phyloP scores from a whole-genome alignment of 2,888 invertebrate genomes.

The Subacronicta megacephala region DNA sequence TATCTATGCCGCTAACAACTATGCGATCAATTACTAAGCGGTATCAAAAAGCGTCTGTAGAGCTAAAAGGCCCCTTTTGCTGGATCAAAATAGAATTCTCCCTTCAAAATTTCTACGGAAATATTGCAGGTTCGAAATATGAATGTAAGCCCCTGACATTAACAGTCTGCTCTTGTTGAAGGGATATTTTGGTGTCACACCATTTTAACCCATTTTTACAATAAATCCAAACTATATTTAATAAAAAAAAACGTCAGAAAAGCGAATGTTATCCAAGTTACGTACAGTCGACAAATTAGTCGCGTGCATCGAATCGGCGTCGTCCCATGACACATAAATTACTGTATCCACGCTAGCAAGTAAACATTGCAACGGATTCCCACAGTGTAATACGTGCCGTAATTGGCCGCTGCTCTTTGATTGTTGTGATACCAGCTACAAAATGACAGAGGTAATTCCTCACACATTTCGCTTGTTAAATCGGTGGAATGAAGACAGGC shows the following conservation, averaged over 20 bases:
- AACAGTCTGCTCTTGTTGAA: no score
- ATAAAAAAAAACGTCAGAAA: conserved; percentile 1
- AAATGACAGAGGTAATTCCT: conserved; percentile 60
- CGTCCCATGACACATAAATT: conserved; percentile 63
- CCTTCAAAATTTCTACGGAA: no score
- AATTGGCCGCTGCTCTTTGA: conserved; percentile 66
- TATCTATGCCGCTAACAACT: no score
- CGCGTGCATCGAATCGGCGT: conserved; percentile 50
- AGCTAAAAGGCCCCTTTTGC: no score
- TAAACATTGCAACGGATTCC: conserved; percentile 60
- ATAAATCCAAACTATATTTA: conserved; percentile 1
- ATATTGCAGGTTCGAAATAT: no score
- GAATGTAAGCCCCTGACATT: no score
- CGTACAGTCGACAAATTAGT: conserved; percentile 35
- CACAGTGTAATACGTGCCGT: conserved; percentile 48
- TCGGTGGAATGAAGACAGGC: conserved; percentile 14
- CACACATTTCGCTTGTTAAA: conserved; percentile 36
- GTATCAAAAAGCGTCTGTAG: no score
- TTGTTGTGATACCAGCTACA: conserved; percentile 56
- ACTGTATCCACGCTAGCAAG: conserved; percentile 58
- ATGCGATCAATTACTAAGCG: no score
- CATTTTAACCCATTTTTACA: background rate
- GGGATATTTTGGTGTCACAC: no score
- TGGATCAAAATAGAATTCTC: no score
- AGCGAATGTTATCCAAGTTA: conserved; percentile 5